Base-by-base conservation (phyloP, 1,140 invertebrate species). In the Drosophila triauraria region DNA sequence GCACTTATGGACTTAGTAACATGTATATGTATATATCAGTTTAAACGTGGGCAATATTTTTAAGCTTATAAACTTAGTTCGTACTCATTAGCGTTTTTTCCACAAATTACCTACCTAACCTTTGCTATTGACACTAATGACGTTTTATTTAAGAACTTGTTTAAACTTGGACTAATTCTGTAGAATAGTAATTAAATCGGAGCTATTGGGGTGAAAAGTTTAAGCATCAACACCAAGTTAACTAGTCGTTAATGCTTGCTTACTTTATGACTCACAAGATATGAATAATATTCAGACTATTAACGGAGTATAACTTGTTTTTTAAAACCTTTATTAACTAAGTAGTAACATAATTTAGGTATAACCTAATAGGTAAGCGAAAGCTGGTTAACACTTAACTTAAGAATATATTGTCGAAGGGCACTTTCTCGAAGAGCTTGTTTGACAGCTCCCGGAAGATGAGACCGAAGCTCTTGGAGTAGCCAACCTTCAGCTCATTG, bases 371-470 rank as follows among this genome's bases (percentile, higher is more conserved):
- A 68, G 65, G 60, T 65, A 68, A 32, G 30, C 25, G 10, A 27
- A 25, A 43, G 53, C 30, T 5, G 20, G 40, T 9, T 40, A 47
- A 38, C 48, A 17, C 58, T 76, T 83, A 93, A 82, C 94, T 93
- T 32, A 94, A 91, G 71, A 95, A 95, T 69, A 96, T 94, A 74
- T 94, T 94, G 61, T 95, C 94, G 75, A 96, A 93, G 17, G 95
- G 95, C 20, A 96, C 94, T 65, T 94, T 94, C 62, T 94, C 94
- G 74, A 96, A 96, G 58, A 96, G 93, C 65, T 94, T 94, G 75
- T 95, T 95, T 0, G 94, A 93, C 5, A 96, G 93, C 59, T 95
- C 94, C 56, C 93, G 93, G 76, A 96, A 95, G 0, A 95, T 93
- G 2, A 94, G 85, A 40, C 94, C 94, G 44, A 96, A 94, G 9